Base-by-base conservation (phyloP, 2,113 vertebrate species). In the Jaculus jaculus region DNA sequence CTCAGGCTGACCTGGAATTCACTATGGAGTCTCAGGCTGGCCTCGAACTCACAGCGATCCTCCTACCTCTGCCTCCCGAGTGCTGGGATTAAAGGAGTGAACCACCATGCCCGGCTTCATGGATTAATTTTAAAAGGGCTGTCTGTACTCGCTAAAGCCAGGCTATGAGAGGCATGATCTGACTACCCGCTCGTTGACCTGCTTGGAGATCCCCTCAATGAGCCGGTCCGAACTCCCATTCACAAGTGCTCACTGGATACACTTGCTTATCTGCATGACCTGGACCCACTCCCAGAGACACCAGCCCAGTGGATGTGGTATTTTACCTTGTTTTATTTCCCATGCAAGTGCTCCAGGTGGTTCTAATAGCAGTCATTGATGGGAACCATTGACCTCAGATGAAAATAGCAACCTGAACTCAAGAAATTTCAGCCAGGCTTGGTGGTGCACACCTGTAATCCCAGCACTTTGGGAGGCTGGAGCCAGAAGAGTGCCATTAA, bases 161-260 rank as follows among this genome's bases (percentile, higher is more conserved):
- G 93, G 61, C 37, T 84, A 17, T 60, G 88, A 61, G 15, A 83
- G 30, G 69, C 84, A 54, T 84, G 60, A 94, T 81, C 65, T 54
- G 54, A 54, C 54, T 54, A 2, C 54, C 7, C 7, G 15, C 54
- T 54, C 75, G 75, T 80, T 79, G 34, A 84, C 51, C 37, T 51
- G 86, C 15, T 81, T 91, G 83, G 91, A 91, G 82, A 5, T 86
- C 84, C 86, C 68, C 34, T 94, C 61, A 75, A 79, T 3, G 66
- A 84, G 92, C 73, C 47, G 80, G 39, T 86, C 74, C 66, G 60
- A 93, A 75, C 84, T 94, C n/a, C 78, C 72, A 89, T 82, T 82
- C 61, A 34, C 21, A 21, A 23, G 34, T 61, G 16, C 37, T 84
- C 37, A 72, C 79, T 69, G 39, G 82, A 94, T 85, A 66, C 78